These are phyloP conservation scores for Ricordea florida DNA, from an alignment of 92 coral and sea anemone species.

Conservation along the genomic window DNA sequence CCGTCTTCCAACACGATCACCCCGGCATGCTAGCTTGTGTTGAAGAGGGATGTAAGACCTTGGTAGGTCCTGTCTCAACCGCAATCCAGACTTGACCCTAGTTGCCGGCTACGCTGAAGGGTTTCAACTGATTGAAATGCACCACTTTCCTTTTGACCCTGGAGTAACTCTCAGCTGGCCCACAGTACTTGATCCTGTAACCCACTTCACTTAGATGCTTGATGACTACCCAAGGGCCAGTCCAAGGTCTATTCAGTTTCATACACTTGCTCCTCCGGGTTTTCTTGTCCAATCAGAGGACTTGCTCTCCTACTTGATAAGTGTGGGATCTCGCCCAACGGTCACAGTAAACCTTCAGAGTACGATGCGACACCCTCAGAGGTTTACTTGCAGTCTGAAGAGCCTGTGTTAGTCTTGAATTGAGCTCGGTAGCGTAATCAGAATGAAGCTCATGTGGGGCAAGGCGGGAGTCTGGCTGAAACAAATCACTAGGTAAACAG, in stretches of 20 bases:
- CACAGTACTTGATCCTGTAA: slow-evolving; percentile 45
- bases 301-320: slow-evolving; percentile 32
- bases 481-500: slow-evolving; percentile 32
- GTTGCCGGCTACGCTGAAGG: background rate
- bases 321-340: slow-evolving; percentile 47
- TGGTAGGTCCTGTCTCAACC: background rate
- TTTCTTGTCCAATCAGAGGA: slow-evolving; percentile 33
- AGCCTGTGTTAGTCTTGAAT: slow-evolving; percentile 10
- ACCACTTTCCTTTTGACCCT: slow-evolving; percentile 21
- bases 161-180: background rate
- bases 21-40: background rate
- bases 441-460: background rate
- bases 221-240: slow-evolving; percentile 40
- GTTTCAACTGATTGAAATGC: slow-evolving; percentile 28
- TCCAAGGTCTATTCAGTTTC: slow-evolving; percentile 51
- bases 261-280: slow-evolving; percentile 33
- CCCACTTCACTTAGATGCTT: slow-evolving; percentile 29
- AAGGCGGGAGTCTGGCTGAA: background rate
- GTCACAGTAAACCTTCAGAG: slow-evolving; percentile 42
- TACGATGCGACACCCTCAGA: slow-evolving; percentile 16
- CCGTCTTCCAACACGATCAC: background rate
- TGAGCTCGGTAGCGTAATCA: slow-evolving; percentile 12
- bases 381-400: slow-evolving; percentile 6
- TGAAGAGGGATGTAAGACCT: background rate
- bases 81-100: background rate